Conservation (phyloP, 2,888 invertebrate genomes). For the Drosophila seclusa region DNA sequence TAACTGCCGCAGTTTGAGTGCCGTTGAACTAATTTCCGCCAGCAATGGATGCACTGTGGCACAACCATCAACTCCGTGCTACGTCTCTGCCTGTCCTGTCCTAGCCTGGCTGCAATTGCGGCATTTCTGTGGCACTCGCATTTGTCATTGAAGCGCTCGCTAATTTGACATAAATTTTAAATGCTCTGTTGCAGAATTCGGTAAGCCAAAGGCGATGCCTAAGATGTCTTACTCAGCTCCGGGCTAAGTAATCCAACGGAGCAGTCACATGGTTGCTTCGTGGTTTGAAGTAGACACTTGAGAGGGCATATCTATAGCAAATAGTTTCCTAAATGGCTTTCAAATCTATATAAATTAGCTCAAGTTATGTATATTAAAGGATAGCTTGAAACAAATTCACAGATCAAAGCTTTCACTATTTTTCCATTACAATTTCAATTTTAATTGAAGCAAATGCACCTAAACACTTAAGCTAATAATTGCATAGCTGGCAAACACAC, state of each 20-base stretch:
- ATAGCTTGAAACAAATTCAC: background rate
- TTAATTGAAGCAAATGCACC: background rate
- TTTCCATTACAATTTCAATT: background rate
- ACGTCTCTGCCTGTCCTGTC: conserved; percentile 6
- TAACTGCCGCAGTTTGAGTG: conserved; percentile 71
- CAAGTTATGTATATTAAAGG: background rate
- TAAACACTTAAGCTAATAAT: conserved; percentile 5
- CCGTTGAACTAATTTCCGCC: conserved; percentile 75
- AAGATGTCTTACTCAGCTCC: conserved; percentile 9
- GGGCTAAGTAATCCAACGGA: conserved; percentile 1
- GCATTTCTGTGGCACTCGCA: conserved; percentile 44
- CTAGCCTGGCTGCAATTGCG: conserved; percentile 26
- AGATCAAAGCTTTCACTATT: background rate
- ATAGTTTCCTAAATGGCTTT: conserved; percentile 9
- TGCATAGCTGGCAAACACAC: background rate
- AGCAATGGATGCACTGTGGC: conserved; percentile 41
- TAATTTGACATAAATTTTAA: conserved; percentile 73
- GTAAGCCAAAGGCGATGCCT: conserved; percentile 29
- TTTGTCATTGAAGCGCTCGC: conserved; percentile 72
- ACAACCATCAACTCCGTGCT: conserved; percentile 7
- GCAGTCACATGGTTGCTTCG: conserved; percentile 2
- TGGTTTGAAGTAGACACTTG: background rate
- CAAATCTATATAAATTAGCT: conserved; percentile 24
- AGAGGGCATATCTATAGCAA: background rate
- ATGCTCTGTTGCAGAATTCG: conserved; percentile 54